Percentiles rank a stretch among this genome's conserved stretches.
Conservation (phyloP, 2,888 invertebrate species). For the Fragum whitleyi region DNA sequence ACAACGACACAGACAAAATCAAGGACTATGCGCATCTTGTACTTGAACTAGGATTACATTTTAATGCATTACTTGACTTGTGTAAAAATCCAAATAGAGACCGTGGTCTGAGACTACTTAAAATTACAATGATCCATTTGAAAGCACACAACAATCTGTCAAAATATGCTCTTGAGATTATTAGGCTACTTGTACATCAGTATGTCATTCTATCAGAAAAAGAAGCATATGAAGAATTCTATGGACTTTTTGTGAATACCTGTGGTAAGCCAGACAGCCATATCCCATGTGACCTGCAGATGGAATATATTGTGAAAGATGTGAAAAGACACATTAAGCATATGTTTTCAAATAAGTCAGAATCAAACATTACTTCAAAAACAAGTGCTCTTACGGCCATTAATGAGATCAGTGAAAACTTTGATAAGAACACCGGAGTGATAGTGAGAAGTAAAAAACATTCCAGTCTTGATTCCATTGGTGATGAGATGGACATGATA, state of each 20-base stretch:
- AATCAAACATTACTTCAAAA: too few relatives aligned
- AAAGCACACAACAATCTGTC: constrained; percentile 37
- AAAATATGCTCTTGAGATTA: constrained; percentile 40
- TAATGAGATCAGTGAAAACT: too few relatives aligned
- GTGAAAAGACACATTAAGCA: constrained; percentile 25
- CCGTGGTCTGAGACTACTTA: neutral
- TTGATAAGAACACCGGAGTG: too few relatives aligned
- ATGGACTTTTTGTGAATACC: constrained; percentile 51
- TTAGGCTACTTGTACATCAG: constrained; percentile 33
- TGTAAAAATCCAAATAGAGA: constrained; percentile 18
- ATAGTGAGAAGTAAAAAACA: too few relatives aligned
- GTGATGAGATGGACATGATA: too few relatives aligned
- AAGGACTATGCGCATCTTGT: too few relatives aligned
- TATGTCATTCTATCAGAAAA: constrained; percentile 24
- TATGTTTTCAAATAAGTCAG: constrained; percentile 10
- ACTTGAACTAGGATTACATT: constrained; percentile 20
- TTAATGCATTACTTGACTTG: constrained; percentile 19
- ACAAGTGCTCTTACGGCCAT: too few relatives aligned
- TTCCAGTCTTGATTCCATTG: too few relatives aligned
- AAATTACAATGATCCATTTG: constrained; percentile 21
- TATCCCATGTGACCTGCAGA: constrained; percentile 37
- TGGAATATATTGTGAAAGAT: constrained; percentile 37
- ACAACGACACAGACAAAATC: too few relatives aligned
- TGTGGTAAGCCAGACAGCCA: neutral
- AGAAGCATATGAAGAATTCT: constrained; percentile 19